Percentiles rank a stretch among this genome's conserved stretches.
Evolutionary conservation across 2,113 vertebrate species (phyloP).

Genomic region (Clarias batrachus): DNA sequence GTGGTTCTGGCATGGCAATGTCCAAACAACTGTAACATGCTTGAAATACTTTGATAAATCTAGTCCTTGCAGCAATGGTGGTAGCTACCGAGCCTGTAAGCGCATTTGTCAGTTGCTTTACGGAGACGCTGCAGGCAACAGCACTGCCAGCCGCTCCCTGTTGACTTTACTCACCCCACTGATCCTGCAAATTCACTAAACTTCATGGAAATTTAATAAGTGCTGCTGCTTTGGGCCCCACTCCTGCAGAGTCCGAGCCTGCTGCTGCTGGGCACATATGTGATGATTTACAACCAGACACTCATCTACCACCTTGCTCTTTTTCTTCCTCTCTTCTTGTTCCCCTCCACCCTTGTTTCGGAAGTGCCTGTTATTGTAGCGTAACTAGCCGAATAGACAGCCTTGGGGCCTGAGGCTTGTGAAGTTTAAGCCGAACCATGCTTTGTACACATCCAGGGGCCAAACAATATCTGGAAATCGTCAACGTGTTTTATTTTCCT

Average conservation of each 20-base stretch:
- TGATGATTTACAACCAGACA: constrained; percentile 63
- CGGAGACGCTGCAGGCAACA: constrained; percentile 59
- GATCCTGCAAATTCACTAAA: constrained; percentile 69
- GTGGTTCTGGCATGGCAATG: not conserved
- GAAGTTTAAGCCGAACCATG: constrained; percentile 55
- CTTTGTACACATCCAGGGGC: constrained; percentile 55
- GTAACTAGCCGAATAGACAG: constrained; percentile 49
- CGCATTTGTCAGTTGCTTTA: constrained; percentile 64
- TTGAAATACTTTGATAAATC: constrained; percentile 27
- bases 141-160: constrained; percentile 55
- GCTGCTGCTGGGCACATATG: constrained; percentile 61
- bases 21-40: not conserved
- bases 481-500: constrained; percentile 52
- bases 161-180: constrained; percentile 57
- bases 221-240: constrained; percentile 58
- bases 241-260: constrained; percentile 62
- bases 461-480: constrained; percentile 62
- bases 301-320: constrained; percentile 49
- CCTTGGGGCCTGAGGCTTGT: constrained; percentile 58
- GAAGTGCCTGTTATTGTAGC: constrained; percentile 55
- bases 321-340: constrained; percentile 30
- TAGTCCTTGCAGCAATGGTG: constrained; percentile 65
- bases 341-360: constrained; percentile 45
- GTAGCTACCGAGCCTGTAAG: constrained; percentile 48
- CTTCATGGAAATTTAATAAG: constrained; percentile 69